A percentile compares a stretch with the other conserved stretches of the same genome.
Conservation (phyloP, 1,140 invertebrate species). For the Pachypeltis micranthus region DNA sequence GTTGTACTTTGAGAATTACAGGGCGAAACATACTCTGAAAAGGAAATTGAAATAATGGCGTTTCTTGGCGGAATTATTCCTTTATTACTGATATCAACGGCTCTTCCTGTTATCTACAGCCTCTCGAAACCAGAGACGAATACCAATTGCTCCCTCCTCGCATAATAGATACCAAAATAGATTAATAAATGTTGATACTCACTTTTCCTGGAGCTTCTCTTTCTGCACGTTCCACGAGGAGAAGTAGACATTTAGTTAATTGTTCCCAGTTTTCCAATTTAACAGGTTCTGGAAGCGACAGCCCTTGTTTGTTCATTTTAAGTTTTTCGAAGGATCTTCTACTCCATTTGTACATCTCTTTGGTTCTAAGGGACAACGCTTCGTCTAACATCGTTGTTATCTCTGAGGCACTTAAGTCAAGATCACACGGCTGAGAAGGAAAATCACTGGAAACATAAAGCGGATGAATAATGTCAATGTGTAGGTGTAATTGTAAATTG, state of each 20-base stretch:
- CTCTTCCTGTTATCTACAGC: too few species aligned
- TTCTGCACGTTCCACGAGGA: slow-evolving; percentile 14
- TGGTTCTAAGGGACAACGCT: slow-evolving; percentile 12
- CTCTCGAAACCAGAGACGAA: too few species aligned
- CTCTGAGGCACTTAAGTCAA: neutral
- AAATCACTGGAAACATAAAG: slow-evolving; percentile 1
- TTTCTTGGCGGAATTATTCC: too few species aligned
- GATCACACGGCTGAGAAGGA: neutral
- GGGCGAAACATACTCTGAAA: slow-evolving; percentile 17
- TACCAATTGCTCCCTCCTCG: too few species aligned
- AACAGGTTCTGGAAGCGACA: neutral
- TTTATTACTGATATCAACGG: too few species aligned
- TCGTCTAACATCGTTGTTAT: slow-evolving; percentile 16
- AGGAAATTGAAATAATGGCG: too few species aligned
- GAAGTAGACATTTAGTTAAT: slow-evolving; percentile 16
- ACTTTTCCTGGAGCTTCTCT: slow-evolving; percentile 18
- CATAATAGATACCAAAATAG: too few species aligned
- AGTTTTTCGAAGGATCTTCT: neutral
- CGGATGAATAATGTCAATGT: too few species aligned
- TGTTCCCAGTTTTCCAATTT: slow-evolving; percentile 18
- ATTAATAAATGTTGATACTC: neutral
- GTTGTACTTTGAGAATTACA: slow-evolving; percentile 11
- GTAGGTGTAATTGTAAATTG: too few species aligned
- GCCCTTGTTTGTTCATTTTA: neutral
- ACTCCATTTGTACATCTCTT: slow-evolving; percentile 13